A percentile compares a stretch with the other conserved stretches of the same genome.
phyloP scores from a whole-genome alignment of 2,888 invertebrate genomes.

The Epinotia bilunana region DNA sequence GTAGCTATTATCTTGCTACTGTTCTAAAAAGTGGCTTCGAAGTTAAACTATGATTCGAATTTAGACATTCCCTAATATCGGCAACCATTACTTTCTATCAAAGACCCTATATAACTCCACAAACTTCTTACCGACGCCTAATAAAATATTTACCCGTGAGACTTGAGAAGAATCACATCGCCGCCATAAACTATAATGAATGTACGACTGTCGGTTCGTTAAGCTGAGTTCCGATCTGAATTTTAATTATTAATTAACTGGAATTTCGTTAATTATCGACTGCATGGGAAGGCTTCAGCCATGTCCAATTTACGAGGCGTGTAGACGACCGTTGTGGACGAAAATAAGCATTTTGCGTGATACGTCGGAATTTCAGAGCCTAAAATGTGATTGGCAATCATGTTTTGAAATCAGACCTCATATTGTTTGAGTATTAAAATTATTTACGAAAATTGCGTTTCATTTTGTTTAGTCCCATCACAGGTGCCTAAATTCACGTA shows the following conservation, averaged over 20 bases:
- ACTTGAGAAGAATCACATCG: constrained; percentile 19
- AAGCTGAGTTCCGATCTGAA: constrained; percentile 38
- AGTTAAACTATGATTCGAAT: too few species aligned
- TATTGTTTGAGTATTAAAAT: constrained; percentile 9
- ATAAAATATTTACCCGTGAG: constrained; percentile 38
- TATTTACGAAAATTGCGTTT: not conserved
- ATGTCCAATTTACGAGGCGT: constrained; percentile 25
- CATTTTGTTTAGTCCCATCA: too few species aligned
- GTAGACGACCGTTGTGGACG: constrained; percentile 12
- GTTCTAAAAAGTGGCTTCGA: too few species aligned
- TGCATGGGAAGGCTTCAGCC: constrained; percentile 23
- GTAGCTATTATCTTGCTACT: too few species aligned
- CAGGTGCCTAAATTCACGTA: too few species aligned
- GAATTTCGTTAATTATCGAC: constrained; percentile 41
- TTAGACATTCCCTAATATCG: not conserved
- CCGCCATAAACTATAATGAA: constrained; percentile 29
- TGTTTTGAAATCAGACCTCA: constrained; percentile 7
- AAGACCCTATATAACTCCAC: not conserved
- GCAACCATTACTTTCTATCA: not conserved
- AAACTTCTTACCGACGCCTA: not conserved
- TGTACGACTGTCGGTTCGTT: constrained; percentile 34
- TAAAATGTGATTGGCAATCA: constrained; percentile 32
- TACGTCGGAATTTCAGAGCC: constrained; percentile 11
- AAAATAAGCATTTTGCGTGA: constrained; percentile 18
- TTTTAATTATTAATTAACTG: constrained; percentile 42